Percentiles rank a stretch among this genome's conserved stretches.
Evolutionary conservation across 2,888 invertebrate species (phyloP).

Genomic region (Temnothorax ravouxi): DNA sequence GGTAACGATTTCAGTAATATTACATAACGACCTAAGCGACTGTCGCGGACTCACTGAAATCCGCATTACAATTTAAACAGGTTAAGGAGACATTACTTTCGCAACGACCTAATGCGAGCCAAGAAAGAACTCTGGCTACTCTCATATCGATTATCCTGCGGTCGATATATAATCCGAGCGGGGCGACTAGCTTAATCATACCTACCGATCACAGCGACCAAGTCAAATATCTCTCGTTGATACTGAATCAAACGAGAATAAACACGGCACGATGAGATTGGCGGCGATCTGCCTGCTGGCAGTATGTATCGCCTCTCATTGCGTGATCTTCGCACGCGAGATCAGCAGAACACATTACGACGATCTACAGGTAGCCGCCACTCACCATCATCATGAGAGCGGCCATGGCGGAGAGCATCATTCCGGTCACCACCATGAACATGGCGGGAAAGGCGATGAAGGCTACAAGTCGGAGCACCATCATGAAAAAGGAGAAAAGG

Average conservation of each 20-base stretch:
- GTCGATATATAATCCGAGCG: conserved; percentile 82
- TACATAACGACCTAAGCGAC: conserved; percentile 76
- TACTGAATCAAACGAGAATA: conserved; percentile 9
- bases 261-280: conserved; percentile 62
- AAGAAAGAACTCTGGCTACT: conserved; percentile 78
- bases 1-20: conserved; percentile 75
- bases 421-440: conserved; percentile 72
- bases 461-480: conserved; percentile 83
- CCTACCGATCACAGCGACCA: conserved; percentile 71
- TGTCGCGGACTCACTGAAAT: conserved; percentile 68
- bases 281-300: conserved; percentile 60
- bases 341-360: conserved; percentile 85
- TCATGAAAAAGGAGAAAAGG: conserved; percentile 87
- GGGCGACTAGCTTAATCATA: conserved; percentile 74
- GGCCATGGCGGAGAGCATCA: conserved; percentile 58
- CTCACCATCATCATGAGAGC: conserved; percentile 70
- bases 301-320: conserved; percentile 46
- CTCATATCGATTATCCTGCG: conserved; percentile 80
- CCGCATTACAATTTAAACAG: conserved; percentile 77
- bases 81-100: conserved; percentile 83
- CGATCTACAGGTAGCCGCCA: conserved; percentile 75
- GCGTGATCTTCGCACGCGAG: conserved; percentile 84
- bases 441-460: conserved; percentile 87
- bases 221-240: conserved; percentile 59
- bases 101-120: conserved; percentile 77